Conservation (phyloP, 2,888 invertebrate genomes). For the Tenthredo livida region DNA sequence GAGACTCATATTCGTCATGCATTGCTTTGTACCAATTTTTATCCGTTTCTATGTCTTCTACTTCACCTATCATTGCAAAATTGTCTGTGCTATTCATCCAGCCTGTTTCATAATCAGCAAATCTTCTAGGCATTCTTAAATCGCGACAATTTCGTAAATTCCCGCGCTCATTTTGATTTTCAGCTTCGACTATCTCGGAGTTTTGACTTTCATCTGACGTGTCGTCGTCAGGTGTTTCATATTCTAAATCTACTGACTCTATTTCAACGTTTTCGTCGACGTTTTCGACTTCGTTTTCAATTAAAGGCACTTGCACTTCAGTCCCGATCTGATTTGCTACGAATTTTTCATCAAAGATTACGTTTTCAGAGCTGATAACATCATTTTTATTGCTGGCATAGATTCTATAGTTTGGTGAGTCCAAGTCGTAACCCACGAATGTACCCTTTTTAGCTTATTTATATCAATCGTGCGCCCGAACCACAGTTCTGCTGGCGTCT, state of each 20-base stretch:
- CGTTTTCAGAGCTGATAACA: constrained; percentile 59
- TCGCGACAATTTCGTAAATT: constrained; percentile 56
- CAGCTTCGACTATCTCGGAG: constrained; percentile 48
- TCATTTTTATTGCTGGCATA: constrained; percentile 57
- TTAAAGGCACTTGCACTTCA: constrained; percentile 49
- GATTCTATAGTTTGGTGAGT: constrained; percentile 60
- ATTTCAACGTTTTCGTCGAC: constrained; percentile 40
- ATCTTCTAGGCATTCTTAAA: constrained; percentile 57
- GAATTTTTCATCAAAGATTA: constrained; percentile 59
- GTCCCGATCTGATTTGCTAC: constrained; percentile 25
- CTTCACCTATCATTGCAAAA: constrained; percentile 59
- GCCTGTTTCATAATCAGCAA: constrained; percentile 54
- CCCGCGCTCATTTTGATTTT: constrained; percentile 39
- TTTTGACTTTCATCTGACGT: constrained; percentile 50
- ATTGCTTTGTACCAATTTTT: constrained; percentile 64
- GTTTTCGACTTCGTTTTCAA: constrained; percentile 48
- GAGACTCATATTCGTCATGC: constrained; percentile 60
- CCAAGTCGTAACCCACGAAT: constrained; percentile 63
- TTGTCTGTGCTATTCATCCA: constrained; percentile 44
- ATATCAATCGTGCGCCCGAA: constrained; percentile 57
- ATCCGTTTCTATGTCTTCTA: constrained; percentile 64
- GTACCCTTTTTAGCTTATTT: constrained; percentile 55
- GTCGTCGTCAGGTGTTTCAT: constrained; percentile 48
- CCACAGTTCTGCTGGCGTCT: constrained; percentile 59
- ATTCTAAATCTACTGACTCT: constrained; percentile 54